Conservation (phyloP, 2,113 vertebrate species). For the Bubo blakistoni region DNA sequence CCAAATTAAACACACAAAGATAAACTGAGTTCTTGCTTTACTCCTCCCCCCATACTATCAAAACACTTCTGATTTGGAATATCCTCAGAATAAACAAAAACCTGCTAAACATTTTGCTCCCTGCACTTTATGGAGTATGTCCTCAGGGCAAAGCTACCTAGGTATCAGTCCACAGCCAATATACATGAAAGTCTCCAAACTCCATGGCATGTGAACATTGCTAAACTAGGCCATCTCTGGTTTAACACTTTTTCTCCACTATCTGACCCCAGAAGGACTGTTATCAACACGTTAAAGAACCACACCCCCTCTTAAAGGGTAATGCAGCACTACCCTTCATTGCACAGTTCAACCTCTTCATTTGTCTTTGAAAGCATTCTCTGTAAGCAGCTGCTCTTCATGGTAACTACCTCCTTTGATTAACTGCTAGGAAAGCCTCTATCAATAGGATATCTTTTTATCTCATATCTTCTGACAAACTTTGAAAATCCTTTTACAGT, state of each 20-base stretch:
- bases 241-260: neutral
- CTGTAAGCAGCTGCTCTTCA: neutral
- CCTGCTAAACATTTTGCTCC: neutral
- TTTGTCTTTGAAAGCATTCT: constrained; percentile 23
- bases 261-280: neutral
- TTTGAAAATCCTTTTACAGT: constrained; percentile 38
- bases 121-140: neutral
- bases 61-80: neutral
- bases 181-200: neutral
- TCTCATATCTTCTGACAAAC: constrained; percentile 23
- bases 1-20: neutral
- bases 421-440: constrained; percentile 8
- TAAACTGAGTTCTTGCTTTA: neutral
- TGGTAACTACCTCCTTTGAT: constrained; percentile 11
- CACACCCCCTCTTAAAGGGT: neutral
- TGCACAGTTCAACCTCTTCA: neutral
- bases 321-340: neutral
- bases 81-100: neutral
- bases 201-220: accelerated
- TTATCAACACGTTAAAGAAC: neutral
- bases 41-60: neutral
- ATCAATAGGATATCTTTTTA: constrained; percentile 18
- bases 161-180: neutral
- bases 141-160: neutral
- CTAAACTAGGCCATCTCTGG: neutral